phyloP scores from a whole-genome alignment of 2,113 vertebrate genomes.

The Calyptommatus sinebrachiatus region DNA sequence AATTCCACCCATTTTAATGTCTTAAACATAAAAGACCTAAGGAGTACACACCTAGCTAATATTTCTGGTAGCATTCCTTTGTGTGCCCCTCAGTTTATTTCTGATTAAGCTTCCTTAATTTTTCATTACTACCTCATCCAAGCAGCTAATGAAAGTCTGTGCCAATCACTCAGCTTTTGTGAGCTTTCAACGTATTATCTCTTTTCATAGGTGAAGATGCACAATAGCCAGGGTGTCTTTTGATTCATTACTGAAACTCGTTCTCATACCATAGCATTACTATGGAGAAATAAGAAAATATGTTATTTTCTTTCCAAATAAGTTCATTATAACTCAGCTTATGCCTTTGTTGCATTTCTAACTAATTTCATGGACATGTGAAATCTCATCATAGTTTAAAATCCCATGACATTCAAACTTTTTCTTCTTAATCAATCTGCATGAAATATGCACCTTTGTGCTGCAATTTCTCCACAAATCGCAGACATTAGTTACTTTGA shows the following conservation, averaged over 20 bases:
- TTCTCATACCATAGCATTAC: constrained; percentile 21
- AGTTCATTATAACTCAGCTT: constrained; percentile 32
- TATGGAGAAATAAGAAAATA: constrained; percentile 36
- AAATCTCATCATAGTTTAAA: constrained; percentile 39
- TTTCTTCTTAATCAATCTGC: constrained; percentile 10
- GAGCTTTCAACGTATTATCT: constrained; percentile 18
- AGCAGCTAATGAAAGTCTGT: constrained; percentile 20
- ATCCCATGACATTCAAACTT: constrained; percentile 30
- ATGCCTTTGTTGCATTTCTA: constrained; percentile 37
- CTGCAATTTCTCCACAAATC: constrained; percentile 24
- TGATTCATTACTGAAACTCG: constrained; percentile 19
- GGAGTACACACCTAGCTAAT: background rate
- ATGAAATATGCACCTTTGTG: constrained; percentile 21
- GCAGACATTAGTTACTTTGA: constrained; percentile 22
- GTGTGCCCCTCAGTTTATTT: constrained; percentile 17
- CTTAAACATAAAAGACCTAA: background rate
- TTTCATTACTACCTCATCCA: constrained; percentile 5
- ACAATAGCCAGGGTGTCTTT: background rate
- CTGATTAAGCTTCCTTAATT: constrained; percentile 19
- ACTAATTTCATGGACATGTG: constrained; percentile 44
- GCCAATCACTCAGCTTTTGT: constrained; percentile 19
- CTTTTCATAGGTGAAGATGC: constrained; percentile 6
- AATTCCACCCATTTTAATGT: background rate
- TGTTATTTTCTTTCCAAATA: constrained; percentile 46
- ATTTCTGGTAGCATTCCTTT: background rate